Evolutionary conservation across 2,888 invertebrate species (phyloP), one percentile per base, ranked within the genome.

Genomic region (Pyrocoelia pectoralis): DNA sequence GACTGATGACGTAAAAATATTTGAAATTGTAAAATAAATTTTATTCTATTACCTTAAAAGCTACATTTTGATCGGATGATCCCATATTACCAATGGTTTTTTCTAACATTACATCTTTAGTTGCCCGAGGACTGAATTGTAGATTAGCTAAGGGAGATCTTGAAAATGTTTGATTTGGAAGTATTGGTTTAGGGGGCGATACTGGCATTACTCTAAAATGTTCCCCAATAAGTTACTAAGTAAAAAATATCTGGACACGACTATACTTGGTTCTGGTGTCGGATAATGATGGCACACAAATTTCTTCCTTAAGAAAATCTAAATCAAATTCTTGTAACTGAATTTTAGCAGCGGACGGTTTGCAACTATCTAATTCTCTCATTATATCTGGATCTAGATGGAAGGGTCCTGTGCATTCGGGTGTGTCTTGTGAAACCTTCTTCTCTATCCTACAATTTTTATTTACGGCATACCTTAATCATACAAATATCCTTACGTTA

Each of bases 331-430:
- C 82, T 19, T 79, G 72, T 38, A 86, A 77, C 5, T 73, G 61
- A 15, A 70, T 61, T 15, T 71, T 68, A 18, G 72, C 70, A 46
- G 73, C 71, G 2, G 68, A 60, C 8, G 67, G 70, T 49, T 63
- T 58, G 43, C 74, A 65, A 24, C 77, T 81, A 77, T 93, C 93
- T 52, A 93, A 84, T 70, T 87, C 86, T 24, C 88, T 87, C 70
- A 93, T 85, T 65, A 92, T 83, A 60, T 88, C 86, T 13, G 89
- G 87, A 79, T 95, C 94, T 50, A 95, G 83, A 0, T 90, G 88
- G 80, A 92, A 95, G 17, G 93, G 92, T 14, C 94, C 94, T 0
- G 87, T 83, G 2, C 87, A 78, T 8, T 33, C 33, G 9, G 33
- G 33, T 8, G 8, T 33, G 9, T 33, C 33, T n/a, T 8, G 33